Base-by-base conservation (phyloP, 2,888 invertebrate species). In the Anoncus sp. region DNA sequence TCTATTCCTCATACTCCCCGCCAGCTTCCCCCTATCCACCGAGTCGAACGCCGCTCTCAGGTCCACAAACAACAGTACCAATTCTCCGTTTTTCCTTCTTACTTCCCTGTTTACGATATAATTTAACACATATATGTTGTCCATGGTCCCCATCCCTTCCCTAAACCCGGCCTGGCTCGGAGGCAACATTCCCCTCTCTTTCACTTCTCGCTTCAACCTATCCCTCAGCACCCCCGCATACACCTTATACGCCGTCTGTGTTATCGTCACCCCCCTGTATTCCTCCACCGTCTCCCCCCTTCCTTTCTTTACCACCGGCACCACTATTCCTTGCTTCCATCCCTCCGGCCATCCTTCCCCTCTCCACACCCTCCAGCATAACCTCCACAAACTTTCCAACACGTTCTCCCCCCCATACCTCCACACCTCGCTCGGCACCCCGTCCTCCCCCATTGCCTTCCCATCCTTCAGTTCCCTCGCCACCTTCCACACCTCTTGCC, bases 61-160 rank as follows among this genome's bases (percentile, higher is more conserved):
- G n/a, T n/a, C n/a, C n/a, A n/a, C n/a, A n/a, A n/a, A n/a, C n/a
- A n/a, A 14, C 40, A 40, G 12, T 14, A 40, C 40, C 40, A 40
- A n/a, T 9, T 40, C 12, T n/a, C n/a, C 12, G 12, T 40, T 40
- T 40, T n/a, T n/a, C 12, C 40, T 10, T 40, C 40, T 40, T n/a
- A 40, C 3, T n/a, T 40, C 40, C 40, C 40, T 40, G 40, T 40
- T 40, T 3, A 40, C n/a, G 3, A 40, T 40, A 14, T 40, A 40
- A n/a, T 40, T 40, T 12, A 40, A 40, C 40, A 40, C 40, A 40
- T 40, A 40, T n/a, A 40, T n/a, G n/a, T n/a, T n/a, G n/a, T n/a
- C n/a, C n/a, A n/a, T n/a, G n/a, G n/a, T n/a, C n/a, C n/a, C n/a
- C n/a, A n/a, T n/a, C n/a, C n/a, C n/a, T n/a, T n/a, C n/a, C n/a